Evolutionary conservation across 2,888 invertebrate genomes (phyloP).

Genomic region (Camponotus fellah): DNA sequence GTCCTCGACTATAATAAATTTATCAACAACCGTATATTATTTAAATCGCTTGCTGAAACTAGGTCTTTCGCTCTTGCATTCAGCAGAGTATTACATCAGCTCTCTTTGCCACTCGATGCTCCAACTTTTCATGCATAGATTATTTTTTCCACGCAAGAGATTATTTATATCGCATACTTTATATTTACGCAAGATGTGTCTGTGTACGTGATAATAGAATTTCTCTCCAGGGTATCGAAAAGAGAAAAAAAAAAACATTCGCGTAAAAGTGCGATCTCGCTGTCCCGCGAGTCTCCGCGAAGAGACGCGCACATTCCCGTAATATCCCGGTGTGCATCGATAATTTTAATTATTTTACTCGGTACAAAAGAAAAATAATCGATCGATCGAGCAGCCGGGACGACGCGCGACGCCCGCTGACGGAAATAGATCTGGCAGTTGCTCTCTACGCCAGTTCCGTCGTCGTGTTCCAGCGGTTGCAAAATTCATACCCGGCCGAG

Average conservation of each 20-base stretch:
- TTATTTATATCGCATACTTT: not conserved
- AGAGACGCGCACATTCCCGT: not conserved
- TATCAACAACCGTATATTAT: conserved; percentile 44
- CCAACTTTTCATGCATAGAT: not conserved
- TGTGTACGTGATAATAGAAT: not conserved
- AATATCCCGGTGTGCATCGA: not conserved
- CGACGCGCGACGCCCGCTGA: conserved; percentile 41
- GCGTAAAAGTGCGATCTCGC: not conserved
- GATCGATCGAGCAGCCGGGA: conserved; percentile 47
- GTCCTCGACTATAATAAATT: conserved; percentile 41
- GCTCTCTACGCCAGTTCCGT: conserved; percentile 44
- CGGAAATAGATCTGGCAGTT: conserved; percentile 73
- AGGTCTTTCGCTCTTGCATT: not conserved
- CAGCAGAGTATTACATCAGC: not conserved
- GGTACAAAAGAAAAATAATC: conserved; percentile 56
- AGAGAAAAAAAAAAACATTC: not conserved
- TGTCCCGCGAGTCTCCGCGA: not conserved
- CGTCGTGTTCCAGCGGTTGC: conserved; percentile 58
- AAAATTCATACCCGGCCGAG: conserved; percentile 68
- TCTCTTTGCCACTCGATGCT: conserved; percentile 5
- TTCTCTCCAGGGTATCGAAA: not conserved
- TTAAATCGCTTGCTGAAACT: conserved; percentile 46
- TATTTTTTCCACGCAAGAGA: not conserved
- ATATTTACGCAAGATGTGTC: not conserved
- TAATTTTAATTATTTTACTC: conserved; percentile 25